Percentiles rank a stretch among this genome's conserved stretches.
phyloP scores from a whole-genome alignment of 2,113 vertebrate genomes.

The Craseonycteris thonglongyai region DNA sequence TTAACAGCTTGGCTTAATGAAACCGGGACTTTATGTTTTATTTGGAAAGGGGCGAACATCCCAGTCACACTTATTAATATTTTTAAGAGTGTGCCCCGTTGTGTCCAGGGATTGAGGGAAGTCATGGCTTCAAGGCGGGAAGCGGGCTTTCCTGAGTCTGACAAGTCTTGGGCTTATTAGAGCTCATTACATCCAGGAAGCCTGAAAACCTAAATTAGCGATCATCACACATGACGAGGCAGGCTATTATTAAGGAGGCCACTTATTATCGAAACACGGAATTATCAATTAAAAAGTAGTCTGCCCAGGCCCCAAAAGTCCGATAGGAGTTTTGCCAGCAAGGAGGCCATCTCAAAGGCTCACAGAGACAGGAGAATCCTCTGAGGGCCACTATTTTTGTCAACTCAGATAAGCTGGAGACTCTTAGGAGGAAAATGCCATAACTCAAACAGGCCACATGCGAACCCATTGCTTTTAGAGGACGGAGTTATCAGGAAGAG shows the following conservation, averaged over 20 bases:
- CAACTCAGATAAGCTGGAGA: slow-evolving; percentile 82
- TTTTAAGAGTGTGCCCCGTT: slow-evolving; percentile 67
- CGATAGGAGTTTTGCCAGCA: slow-evolving; percentile 86
- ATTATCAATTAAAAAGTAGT: slow-evolving; percentile 87
- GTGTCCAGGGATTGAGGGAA: slow-evolving; percentile 49
- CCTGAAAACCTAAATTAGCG: slow-evolving; percentile 75
- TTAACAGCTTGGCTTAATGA: slow-evolving; percentile 76
- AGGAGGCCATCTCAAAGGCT: slow-evolving; percentile 88
- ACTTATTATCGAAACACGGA: slow-evolving; percentile 88
- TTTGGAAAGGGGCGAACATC: slow-evolving; percentile 72
- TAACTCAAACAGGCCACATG: slow-evolving; percentile 47
- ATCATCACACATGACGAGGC: slow-evolving; percentile 80
- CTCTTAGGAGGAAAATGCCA: slow-evolving; percentile 69
- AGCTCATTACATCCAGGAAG: slow-evolving; percentile 64
- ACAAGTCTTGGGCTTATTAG: slow-evolving; percentile 60
- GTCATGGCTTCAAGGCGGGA: slow-evolving; percentile 54
- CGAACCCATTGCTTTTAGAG: slow-evolving; percentile 30
- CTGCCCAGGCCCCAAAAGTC: slow-evolving; percentile 81
- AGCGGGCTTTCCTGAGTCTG: slow-evolving; percentile 3
- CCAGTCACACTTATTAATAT: slow-evolving; percentile 71
- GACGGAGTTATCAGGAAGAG: slow-evolving; percentile 44
- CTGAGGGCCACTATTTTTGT: slow-evolving; percentile 83
- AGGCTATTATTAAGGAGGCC: slow-evolving; percentile 85
- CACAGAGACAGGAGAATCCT: slow-evolving; percentile 81
- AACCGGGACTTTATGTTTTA: slow-evolving; percentile 71